Base-by-base conservation (phyloP, 2,888 invertebrate genomes). In the Neoitamus cyanurus region DNA sequence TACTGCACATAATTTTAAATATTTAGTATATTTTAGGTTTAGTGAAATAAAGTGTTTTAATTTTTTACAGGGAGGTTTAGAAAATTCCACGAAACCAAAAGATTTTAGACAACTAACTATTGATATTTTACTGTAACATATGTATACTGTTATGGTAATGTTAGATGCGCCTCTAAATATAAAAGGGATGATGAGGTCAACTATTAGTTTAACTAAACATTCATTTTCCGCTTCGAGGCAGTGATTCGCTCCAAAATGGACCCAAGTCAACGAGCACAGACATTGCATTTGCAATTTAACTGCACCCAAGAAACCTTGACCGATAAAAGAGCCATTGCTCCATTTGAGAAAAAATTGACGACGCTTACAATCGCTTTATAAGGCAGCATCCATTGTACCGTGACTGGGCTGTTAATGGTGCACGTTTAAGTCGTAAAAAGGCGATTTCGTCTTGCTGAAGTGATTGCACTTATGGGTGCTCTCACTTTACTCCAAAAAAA, bases 391-490 rank as follows among this genome's bases (percentile, higher is more conserved):
- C 30, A 20, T 30, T 77, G 25, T 25, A n/a, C 77, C 37, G 20
- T 42, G 77, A 42, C 30, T 70, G 28, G n/a, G 15, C 20, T 46
- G 77, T 77, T 77, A 77, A 77, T 77, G 77, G 77, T 77, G 9
- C 77, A 77, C 48, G 78, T 78, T 78, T 78, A 78, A 78, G 78
- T 84, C 68, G 69, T 78, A 84, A 69, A 77, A 69, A 69, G 37
- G 34, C 37, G 84, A 77, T 84, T 84, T 84, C 9, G 30, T 77
- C 28, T 69, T 31, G 6, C 37, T 83, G 69, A 84, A 77, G 58
- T 77, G 84, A 46, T 78, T 84, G 78, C 84, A 84, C 25, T 84
- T 84, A 48, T 20, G 83, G n/a, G 77, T 15, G 15, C 48, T 7
- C 5, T 78, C 13, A 78, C 58, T 25, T 34, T 70, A 70, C n/a